Evolutionary conservation across 1,140 invertebrate species (phyloP).

Genomic region (Colletes gigas): DNA sequence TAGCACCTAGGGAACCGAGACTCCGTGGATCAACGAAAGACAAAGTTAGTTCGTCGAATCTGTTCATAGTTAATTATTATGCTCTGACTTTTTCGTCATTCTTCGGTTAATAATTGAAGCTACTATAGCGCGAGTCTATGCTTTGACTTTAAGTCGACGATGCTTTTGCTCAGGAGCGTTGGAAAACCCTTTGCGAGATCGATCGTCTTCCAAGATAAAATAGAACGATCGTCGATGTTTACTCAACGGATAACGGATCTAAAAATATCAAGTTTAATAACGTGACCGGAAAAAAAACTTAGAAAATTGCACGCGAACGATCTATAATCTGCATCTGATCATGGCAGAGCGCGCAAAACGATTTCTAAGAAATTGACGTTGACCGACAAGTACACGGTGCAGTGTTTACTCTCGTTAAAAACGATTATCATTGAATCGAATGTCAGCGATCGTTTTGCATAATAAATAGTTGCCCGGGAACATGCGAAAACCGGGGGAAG

Average conservation of each 20-base stretch:
- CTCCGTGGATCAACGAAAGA: background rate
- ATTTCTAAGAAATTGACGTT: background rate
- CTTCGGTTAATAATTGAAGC: too few relatives aligned
- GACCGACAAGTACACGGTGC: too few relatives aligned
- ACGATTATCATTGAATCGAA: constrained; percentile 19
- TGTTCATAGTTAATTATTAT: too few relatives aligned
- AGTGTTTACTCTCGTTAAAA: background rate
- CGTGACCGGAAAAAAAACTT: background rate
- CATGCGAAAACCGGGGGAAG: background rate
- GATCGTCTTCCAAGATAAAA: background rate
- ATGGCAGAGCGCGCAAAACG: background rate
- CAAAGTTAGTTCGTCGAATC: background rate
- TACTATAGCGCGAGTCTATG: too few relatives aligned
- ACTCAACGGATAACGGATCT: background rate
- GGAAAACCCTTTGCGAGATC: background rate
- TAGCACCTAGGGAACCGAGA: too few relatives aligned
- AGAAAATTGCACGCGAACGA: background rate
- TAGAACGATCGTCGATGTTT: background rate
- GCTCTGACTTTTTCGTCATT: too few relatives aligned
- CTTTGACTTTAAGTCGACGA: background rate
- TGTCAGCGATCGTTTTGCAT: background rate
- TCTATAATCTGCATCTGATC: background rate
- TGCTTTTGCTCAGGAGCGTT: too few relatives aligned
- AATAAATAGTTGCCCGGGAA: background rate
- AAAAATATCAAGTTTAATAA: constrained; percentile 10